Evolutionary conservation across 2,113 vertebrate genomes (phyloP).

Genomic region (Chaetodon trifascialis): DNA sequence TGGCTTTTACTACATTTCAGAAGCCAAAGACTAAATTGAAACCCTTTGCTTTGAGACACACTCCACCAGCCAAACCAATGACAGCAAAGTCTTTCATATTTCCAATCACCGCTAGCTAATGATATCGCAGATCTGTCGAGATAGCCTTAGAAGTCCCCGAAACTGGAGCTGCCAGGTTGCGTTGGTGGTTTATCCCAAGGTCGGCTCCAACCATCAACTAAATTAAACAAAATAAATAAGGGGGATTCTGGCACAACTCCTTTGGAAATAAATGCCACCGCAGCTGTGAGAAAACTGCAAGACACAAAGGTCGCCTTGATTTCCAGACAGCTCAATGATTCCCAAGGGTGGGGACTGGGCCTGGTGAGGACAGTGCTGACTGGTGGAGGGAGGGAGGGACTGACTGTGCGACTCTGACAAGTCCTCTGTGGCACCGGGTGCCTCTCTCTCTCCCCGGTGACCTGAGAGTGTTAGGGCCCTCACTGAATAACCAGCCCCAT

Average conservation of each 20-base stretch:
- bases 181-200: slow-evolving; percentile 52
- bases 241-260: slow-evolving; percentile 39
- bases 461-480: slow-evolving; percentile 67
- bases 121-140: slow-evolving; percentile 44
- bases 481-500: slow-evolving; percentile 73
- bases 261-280: slow-evolving; percentile 57
- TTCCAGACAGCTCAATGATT: slow-evolving; percentile 69
- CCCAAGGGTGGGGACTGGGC: slow-evolving; percentile 56
- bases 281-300: slow-evolving; percentile 63
- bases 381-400: slow-evolving; percentile 2
- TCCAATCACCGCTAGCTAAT: slow-evolving; percentile 37
- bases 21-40: slow-evolving; percentile 50
- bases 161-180: slow-evolving; percentile 15
- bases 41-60: slow-evolving; percentile 36
- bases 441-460: slow-evolving; percentile 65
- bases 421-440: slow-evolving; percentile 56
- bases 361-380: slow-evolving; percentile 45
- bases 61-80: slow-evolving; percentile 42
- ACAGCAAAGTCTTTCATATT: slow-evolving; percentile 50
- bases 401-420: slow-evolving; percentile 49
- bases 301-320: slow-evolving; percentile 74
- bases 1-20: slow-evolving; percentile 31
- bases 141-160: slow-evolving; percentile 38
- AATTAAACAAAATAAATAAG: slow-evolving; percentile 72
- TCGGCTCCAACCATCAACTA: slow-evolving; percentile 52